phyloP scores from a whole-genome alignment of 2,797 vertebrate genomes.

The Mormyrops boulengeri region DNA sequence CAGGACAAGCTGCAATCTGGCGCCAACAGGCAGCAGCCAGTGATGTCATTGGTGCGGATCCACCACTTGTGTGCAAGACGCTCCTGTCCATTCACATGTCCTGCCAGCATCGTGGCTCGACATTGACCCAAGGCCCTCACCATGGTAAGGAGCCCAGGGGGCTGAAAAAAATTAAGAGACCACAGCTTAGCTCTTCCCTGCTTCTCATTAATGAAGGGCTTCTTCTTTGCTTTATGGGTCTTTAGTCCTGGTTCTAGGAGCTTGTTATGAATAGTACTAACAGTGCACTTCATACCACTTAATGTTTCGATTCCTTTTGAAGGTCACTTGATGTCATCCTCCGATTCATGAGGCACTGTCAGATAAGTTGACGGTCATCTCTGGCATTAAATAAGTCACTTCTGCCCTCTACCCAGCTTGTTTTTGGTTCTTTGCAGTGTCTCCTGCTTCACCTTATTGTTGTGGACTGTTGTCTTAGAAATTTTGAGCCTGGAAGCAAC shows the following conservation, averaged over 20 bases:
- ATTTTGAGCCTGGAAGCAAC: background rate
- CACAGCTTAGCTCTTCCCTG: background rate
- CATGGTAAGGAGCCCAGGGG: background rate
- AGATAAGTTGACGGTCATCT: background rate
- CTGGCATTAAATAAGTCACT: background rate
- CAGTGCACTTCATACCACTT: background rate
- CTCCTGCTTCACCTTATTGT: background rate
- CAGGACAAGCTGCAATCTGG: background rate
- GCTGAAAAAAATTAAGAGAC: background rate
- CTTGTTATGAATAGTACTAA: background rate
- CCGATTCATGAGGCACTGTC: background rate
- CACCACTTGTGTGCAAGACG: background rate
- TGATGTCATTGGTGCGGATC: background rate
- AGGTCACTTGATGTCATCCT: background rate
- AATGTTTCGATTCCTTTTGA: background rate
- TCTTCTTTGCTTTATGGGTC: background rate
- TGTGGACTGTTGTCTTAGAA: background rate
- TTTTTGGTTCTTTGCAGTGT: background rate
- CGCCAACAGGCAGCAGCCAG: background rate
- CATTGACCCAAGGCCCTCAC: background rate
- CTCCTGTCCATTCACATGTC: background rate
- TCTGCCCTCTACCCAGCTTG: background rate
- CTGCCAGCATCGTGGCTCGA: background rate
- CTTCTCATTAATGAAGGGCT: background rate
- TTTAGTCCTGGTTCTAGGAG: background rate